These are phyloP conservation scores for Apodemus agrarius DNA, from an alignment of 2,797 vertebrate genomes.

Conservation along the genomic window DNA sequence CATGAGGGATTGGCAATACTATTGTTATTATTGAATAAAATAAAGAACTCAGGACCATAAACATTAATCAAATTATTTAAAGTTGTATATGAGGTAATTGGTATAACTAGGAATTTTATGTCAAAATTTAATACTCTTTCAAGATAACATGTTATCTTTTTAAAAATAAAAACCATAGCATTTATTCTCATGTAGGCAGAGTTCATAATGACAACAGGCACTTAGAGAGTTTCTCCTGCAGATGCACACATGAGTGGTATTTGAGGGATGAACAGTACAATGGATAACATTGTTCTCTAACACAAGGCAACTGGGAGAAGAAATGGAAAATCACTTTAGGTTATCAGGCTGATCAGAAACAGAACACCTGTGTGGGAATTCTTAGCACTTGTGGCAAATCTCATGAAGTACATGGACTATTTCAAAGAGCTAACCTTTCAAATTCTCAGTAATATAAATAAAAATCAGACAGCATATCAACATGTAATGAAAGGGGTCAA, in stretches of 20 bases:
- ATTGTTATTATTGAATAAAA: slow-evolving; percentile 7
- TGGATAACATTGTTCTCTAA: background rate
- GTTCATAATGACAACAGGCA: background rate
- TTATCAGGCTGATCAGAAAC: too few species aligned
- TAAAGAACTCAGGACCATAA: background rate
- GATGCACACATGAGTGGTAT: background rate
- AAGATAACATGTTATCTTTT: background rate
- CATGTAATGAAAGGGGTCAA: background rate
- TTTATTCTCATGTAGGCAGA: background rate
- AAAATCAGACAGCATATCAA: background rate
- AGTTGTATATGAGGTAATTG: background rate
- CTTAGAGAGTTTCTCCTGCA: background rate
- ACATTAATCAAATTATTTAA: background rate
- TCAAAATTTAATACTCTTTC: background rate
- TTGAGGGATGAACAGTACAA: background rate
- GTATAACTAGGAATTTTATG: slow-evolving; percentile 14
- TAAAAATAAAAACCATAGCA: background rate
- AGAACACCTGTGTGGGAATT: background rate
- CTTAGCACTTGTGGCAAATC: background rate
- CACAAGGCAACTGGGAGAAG: background rate
- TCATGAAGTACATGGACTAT: background rate
- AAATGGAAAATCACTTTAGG: background rate
- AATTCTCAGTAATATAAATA: background rate
- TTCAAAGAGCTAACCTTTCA: background rate
- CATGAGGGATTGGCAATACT: background rate